A percentile compares a stretch with the other conserved stretches of the same genome.
Evolutionary conservation across 2,797 vertebrate species (phyloP).

Genomic region (Enteromius trimaculatus): DNA sequence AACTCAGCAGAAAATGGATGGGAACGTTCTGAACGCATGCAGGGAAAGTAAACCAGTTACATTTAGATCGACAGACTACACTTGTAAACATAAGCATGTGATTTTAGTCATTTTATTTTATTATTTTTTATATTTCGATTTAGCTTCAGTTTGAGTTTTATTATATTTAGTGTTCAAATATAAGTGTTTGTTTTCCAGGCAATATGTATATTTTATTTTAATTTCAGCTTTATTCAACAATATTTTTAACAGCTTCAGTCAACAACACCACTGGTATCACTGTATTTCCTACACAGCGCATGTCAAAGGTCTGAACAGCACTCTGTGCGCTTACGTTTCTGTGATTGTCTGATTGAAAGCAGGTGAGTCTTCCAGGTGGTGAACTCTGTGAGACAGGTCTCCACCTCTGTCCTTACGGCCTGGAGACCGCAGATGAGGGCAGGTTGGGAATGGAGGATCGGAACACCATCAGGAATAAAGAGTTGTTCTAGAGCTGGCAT

Average conservation of each 20-base stretch:
- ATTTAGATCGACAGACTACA: background rate
- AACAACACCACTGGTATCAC: background rate
- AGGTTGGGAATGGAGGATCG: slow-evolving; percentile 66
- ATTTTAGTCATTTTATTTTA: background rate
- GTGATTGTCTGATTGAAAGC: slow-evolving; percentile 68
- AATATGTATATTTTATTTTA: background rate
- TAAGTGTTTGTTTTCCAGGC: background rate
- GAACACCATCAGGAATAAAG: slow-evolving; percentile 74
- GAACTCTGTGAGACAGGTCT: slow-evolving; percentile 80
- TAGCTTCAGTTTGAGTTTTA: background rate
- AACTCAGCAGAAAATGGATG: slow-evolving; percentile 79
- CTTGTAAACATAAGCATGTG: background rate
- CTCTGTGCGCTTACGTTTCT: slow-evolving; percentile 63
- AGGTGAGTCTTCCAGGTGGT: slow-evolving; percentile 85
- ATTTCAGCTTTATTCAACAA: background rate
- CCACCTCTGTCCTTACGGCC: slow-evolving; percentile 82
- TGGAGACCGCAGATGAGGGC: slow-evolving; percentile 80
- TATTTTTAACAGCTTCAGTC: background rate
- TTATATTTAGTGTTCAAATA: background rate
- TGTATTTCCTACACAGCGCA: background rate
- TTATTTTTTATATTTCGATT: background rate
- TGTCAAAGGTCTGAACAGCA: background rate
- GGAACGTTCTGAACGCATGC: slow-evolving; percentile 58
- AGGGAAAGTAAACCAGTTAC: background rate
- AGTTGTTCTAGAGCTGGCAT: slow-evolving; percentile 81